Evolutionary conservation across 64 coral and sea anemone genomes (phyloP).

Genomic region (Actinia equina): DNA sequence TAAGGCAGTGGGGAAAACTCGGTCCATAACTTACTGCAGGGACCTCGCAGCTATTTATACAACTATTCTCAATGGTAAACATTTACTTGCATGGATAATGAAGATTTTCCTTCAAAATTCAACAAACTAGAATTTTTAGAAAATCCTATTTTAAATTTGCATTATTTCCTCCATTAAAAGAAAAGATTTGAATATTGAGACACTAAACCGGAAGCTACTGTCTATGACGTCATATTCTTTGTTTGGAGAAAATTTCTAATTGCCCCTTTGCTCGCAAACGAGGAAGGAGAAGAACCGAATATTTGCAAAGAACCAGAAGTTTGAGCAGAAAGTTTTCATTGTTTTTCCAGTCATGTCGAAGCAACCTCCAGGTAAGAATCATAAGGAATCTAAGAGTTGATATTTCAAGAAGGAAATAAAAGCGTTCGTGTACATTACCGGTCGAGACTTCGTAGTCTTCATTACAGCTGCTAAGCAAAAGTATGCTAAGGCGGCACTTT

Average conservation of each 20-base stretch:
- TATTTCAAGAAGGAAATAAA: neutral
- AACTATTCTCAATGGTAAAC: too few relatives aligned
- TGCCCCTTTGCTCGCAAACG: neutral
- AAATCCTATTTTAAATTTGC: too few relatives aligned
- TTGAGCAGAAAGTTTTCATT: neutral
- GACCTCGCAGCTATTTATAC: too few relatives aligned
- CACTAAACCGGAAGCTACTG: neutral
- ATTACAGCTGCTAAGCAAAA: neutral
- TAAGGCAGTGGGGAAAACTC: too few relatives aligned
- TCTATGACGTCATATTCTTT: neutral
- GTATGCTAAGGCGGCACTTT: neutral
- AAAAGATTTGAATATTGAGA: neutral
- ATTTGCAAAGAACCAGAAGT: neutral
- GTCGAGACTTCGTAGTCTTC: neutral
- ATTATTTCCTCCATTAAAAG: neutral
- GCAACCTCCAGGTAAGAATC: neutral
- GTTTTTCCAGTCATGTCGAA: neutral
- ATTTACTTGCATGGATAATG: too few relatives aligned
- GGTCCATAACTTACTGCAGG: too few relatives aligned
- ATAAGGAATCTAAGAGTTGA: neutral
- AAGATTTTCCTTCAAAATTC: too few relatives aligned
- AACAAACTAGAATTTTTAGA: too few relatives aligned
- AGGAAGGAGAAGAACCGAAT: neutral
- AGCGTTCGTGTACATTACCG: neutral
- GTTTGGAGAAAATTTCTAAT: neutral